phyloP scores from a whole-genome alignment of 2,113 vertebrate genomes.

The Corythornis madagascariensis region DNA sequence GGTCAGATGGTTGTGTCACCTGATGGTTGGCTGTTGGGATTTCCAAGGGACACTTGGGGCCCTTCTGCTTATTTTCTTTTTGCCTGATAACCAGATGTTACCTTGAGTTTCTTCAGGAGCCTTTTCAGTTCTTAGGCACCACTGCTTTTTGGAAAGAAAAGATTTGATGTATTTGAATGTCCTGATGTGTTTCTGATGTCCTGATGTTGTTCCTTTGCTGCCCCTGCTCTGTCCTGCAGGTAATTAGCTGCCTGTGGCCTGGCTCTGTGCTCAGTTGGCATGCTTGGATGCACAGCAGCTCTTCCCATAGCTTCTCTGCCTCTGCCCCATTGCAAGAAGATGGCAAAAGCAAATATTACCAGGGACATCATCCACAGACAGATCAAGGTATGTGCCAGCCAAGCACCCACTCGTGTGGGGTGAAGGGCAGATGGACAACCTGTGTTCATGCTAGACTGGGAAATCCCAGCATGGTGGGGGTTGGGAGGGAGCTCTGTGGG shows the following conservation, averaged over 20 bases:
- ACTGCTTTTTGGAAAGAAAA: background rate
- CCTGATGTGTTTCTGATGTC: background rate
- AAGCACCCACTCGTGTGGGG: accelerated
- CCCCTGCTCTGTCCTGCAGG: constrained; percentile 27
- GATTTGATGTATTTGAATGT: accelerated
- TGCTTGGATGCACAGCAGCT: constrained; percentile 79
- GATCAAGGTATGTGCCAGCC: constrained; percentile 76
- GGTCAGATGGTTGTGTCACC: background rate
- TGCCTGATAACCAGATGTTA: background rate
- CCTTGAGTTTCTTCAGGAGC: background rate
- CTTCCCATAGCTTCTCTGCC: constrained; percentile 70
- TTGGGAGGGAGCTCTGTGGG: no score
- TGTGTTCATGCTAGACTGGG: accelerated
- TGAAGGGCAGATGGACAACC: background rate
- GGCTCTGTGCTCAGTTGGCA: constrained; percentile 64
- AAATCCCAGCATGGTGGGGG: no score
- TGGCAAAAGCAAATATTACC: constrained; percentile 93
- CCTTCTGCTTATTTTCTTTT: background rate
- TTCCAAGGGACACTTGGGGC: background rate
- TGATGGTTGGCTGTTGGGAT: background rate
- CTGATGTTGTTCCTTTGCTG: no score
- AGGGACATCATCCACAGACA: constrained; percentile 90
- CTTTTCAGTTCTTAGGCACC: background rate
- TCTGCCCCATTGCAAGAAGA: constrained; percentile 80
- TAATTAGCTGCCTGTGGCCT: constrained; percentile 67